Conservation (phyloP, 2,888 invertebrate species). For the Cistogaster globosa region DNA sequence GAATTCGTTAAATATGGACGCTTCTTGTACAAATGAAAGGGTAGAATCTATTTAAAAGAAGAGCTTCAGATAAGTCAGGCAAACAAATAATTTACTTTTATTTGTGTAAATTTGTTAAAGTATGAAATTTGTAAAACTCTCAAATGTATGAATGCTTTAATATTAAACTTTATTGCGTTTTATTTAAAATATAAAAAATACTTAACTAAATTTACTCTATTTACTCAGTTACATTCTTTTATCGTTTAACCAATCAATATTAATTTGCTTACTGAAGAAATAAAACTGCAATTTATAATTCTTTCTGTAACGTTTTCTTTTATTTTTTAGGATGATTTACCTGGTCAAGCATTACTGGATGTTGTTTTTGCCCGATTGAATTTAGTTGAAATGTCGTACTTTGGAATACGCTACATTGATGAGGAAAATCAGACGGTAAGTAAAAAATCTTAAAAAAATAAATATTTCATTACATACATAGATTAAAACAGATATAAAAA, state of each 20-base stretch:
- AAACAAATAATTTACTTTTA: too few relatives aligned
- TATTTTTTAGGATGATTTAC: constrained; percentile 92
- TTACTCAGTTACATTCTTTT: too few relatives aligned
- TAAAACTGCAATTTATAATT: not conserved
- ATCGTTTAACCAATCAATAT: not conserved
- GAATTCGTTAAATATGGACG: too few relatives aligned
- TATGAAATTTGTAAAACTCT: too few relatives aligned
- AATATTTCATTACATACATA: not conserved
- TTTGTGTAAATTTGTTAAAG: too few relatives aligned
- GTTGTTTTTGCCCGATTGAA: constrained; percentile 96
- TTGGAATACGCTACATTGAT: constrained; percentile 96
- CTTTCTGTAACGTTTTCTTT: constrained; percentile 61
- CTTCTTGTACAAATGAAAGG: too few relatives aligned
- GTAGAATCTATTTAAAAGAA: too few relatives aligned
- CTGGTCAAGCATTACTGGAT: constrained; percentile 95
- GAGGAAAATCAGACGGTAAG: constrained; percentile 96
- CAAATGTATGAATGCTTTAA: too few relatives aligned
- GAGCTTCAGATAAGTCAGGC: too few relatives aligned
- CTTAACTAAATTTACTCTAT: too few relatives aligned
- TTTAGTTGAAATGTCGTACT: constrained; percentile 97
- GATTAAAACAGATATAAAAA: not conserved
- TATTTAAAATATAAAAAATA: too few relatives aligned
- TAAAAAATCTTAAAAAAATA: constrained; percentile 61
- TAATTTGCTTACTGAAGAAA: not conserved
- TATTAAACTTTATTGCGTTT: too few relatives aligned